A percentile compares a stretch with the other conserved stretches of the same genome.
These are phyloP conservation scores for Plotosus lineatus DNA, from an alignment of 2,113 vertebrate species.

Conservation along the genomic window DNA sequence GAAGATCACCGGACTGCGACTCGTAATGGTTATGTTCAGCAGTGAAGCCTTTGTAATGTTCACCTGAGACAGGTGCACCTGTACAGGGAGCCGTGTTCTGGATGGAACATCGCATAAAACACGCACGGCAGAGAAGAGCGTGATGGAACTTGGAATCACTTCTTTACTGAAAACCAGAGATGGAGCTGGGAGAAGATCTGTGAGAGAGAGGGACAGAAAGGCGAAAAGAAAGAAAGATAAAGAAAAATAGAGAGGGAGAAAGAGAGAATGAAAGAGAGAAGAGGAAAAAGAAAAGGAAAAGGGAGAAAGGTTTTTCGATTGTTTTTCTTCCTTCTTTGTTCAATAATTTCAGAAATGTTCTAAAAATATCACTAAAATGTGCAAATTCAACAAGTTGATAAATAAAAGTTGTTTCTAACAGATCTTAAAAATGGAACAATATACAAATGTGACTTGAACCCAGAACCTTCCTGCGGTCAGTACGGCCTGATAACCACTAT, in stretches of 20 bases:
- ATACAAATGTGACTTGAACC: too few relatives aligned
- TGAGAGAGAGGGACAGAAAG: constrained; percentile 3
- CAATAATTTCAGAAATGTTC: too few relatives aligned
- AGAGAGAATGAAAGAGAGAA: not conserved
- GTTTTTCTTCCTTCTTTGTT: not conserved
- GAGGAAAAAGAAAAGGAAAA: too few relatives aligned
- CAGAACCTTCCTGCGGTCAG: too few relatives aligned
- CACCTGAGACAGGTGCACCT: constrained; percentile 5
- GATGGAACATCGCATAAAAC: not conserved
- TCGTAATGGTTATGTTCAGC: not conserved
- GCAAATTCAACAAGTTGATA: too few relatives aligned
- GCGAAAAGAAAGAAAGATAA: not conserved
- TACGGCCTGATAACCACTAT: too few relatives aligned
- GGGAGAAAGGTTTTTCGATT: not conserved
- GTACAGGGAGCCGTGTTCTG: not conserved
- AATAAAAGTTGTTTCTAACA: too few relatives aligned
- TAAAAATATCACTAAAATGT: too few relatives aligned
- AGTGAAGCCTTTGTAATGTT: not conserved
- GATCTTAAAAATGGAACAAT: too few relatives aligned
- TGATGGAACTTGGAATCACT: constrained; percentile 33
- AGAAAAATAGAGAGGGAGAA: not conserved
- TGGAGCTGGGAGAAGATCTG: constrained; percentile 18
- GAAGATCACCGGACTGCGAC: rapidly evolving
- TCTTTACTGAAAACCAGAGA: not conserved
- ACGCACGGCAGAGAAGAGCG: not conserved